phyloP scores from a whole-genome alignment of 2,113 vertebrate genomes.

The Strigops habroptila region DNA sequence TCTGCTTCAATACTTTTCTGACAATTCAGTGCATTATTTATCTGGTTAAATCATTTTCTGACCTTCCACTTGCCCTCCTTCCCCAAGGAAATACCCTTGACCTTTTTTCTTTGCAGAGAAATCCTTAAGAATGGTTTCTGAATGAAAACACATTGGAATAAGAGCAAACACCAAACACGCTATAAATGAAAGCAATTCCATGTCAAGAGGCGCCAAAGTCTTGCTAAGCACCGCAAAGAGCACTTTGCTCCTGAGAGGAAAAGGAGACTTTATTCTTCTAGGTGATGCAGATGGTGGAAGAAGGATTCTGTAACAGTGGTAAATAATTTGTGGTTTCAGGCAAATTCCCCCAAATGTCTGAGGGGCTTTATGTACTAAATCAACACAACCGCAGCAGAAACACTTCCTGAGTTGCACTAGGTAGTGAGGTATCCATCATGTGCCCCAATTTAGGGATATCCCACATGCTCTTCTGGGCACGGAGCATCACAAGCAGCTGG shows the following conservation, averaged over 20 bases:
- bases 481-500: rapidly evolving
- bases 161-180: not conserved
- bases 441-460: not conserved
- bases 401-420: not conserved
- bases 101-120: not conserved
- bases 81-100: not conserved
- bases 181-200: not conserved
- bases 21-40: not conserved
- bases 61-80: not conserved
- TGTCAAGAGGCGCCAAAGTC: not conserved
- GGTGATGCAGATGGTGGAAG: not conserved
- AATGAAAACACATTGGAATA: not conserved
- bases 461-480: not conserved
- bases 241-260: not conserved
- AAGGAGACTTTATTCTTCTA: not conserved
- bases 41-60: not conserved
- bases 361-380: not conserved
- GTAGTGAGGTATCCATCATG: rapidly evolving
- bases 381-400: not conserved
- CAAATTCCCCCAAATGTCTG: not conserved
- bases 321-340: not conserved
- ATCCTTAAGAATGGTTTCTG: not conserved
- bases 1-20: not conserved
- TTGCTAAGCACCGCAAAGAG: not conserved
- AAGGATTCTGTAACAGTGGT: not conserved